phyloP scores from a whole-genome alignment of 1,140 invertebrate species.

The Chelonus insularis region DNA sequence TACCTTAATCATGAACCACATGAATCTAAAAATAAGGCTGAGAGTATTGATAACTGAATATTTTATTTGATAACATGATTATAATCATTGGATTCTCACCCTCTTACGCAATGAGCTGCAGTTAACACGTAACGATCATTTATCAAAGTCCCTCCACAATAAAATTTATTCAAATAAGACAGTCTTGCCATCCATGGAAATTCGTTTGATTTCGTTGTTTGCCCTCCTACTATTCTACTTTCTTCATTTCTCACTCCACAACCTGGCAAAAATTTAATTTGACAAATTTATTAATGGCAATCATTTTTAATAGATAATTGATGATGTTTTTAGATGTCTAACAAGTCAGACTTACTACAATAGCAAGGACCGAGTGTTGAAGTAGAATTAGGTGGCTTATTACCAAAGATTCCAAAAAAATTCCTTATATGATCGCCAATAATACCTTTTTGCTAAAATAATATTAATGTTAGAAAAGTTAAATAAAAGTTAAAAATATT shows the following conservation, averaged over 20 bases:
- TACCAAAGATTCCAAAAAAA: constrained; percentile 53
- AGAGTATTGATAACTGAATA: constrained; percentile 11
- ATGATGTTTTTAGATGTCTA: too few species aligned
- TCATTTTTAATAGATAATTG: constrained; percentile 12
- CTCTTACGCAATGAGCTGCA: constrained; percentile 83
- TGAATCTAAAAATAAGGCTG: constrained; percentile 69
- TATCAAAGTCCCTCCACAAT: constrained; percentile 82
- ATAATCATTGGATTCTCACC: constrained; percentile 60
- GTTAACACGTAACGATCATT: constrained; percentile 81
- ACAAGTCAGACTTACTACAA: constrained; percentile 56
- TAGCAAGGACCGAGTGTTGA: constrained; percentile 39
- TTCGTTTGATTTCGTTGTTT: constrained; percentile 71
- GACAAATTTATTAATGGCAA: neutral
- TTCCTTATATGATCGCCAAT: constrained; percentile 37
- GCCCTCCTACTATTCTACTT: constrained; percentile 76
- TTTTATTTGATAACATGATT: too few species aligned
- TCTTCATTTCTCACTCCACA: constrained; percentile 79
- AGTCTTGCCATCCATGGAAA: constrained; percentile 83
- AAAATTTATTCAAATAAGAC: constrained; percentile 81
- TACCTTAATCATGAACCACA: constrained; percentile 89
- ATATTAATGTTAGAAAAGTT: too few species aligned
- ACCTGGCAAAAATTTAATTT: constrained; percentile 58
- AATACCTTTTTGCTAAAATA: constrained; percentile 27
- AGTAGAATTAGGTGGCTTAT: constrained; percentile 40
- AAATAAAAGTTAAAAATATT: too few species aligned